Base-by-base conservation (phyloP, 35 echinoderm and acorn worm species). In the Hemicentrotus pulcherrimus region DNA sequence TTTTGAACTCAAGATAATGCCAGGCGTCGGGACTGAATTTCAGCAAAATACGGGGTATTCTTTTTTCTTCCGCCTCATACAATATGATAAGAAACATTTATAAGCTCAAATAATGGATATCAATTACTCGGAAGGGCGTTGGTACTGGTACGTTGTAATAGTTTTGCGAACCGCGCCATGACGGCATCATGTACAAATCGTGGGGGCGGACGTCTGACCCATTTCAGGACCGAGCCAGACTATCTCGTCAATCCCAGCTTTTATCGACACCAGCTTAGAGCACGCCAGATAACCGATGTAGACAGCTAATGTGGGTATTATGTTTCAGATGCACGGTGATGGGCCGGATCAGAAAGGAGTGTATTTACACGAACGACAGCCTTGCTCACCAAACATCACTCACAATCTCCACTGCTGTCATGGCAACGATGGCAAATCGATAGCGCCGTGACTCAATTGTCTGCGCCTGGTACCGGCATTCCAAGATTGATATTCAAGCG, bases 281-380 rank as follows among this genome's bases (percentile, higher is more conserved):
- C 65, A 78, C 65, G 65, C 65, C 19, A 78, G 19, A 28, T 22
- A 78, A n/a, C 65, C 65, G 65, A 78, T 78, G 65, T 78, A 78
- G 65, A 78, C 19, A 78, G 24, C 65, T 78, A 78, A 78, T 78
- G 65, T 78, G 65, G 65, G 65, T 78, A 78, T 78, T 78, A 78
- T 78, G 65, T 78, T 78, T 78, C 65, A 78, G 65, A 78, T 78
- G 65, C 28, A 78, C 65, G 65, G 65, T 78, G 65, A 78, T 78
- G 65, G 65, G 65, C 65, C 65, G 22, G 65, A 78, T 78, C 65
- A 78, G n/a, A 78, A 78, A 78, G 65, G 65, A 78, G 65, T 78
- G 65, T 78, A 78, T 78, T 78, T 78, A 78, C 65, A 78, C 65
- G 65, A 78, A 78, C 65, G 65, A 78, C 65, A 78, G 65, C 65